Percentiles rank a stretch among this genome's conserved stretches.
phyloP scores from a whole-genome alignment of 2,113 vertebrate genomes.

The Hipposideros armiger region DNA sequence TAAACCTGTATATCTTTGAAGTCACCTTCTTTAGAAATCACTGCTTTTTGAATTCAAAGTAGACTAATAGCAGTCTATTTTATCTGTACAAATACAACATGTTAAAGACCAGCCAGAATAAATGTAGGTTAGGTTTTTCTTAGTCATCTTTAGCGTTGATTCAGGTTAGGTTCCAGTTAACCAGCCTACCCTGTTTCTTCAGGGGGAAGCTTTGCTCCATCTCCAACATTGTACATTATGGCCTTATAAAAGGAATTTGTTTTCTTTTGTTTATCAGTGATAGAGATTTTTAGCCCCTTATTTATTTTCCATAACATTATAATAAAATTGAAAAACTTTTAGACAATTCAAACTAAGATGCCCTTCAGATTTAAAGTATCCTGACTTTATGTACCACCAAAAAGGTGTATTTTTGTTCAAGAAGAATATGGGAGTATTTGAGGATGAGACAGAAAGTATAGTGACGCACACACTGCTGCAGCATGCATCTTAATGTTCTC shows the following conservation, averaged over 20 bases:
- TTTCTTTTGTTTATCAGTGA: neutral
- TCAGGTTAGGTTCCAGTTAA: neutral
- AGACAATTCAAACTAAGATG: neutral
- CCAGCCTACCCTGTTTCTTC: neutral
- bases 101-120: neutral
- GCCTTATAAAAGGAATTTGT: neutral
- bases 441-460: neutral
- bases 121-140: neutral
- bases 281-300: neutral
- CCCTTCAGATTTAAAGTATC: neutral
- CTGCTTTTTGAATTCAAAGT: neutral
- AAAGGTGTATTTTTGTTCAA: neutral
- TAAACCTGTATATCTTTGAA: constrained; percentile 3
- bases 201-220: neutral
- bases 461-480: neutral
- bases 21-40: constrained; percentile 29
- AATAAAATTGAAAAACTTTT: constrained; percentile 14
- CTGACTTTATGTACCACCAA: neutral
- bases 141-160: neutral
- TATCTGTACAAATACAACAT: neutral
- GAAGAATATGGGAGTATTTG: neutral
- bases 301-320: constrained; percentile 27
- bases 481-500: neutral
- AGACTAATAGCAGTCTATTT: neutral
- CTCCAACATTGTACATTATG: neutral